These are phyloP conservation scores for Tauraco hartlaubi DNA, from an alignment of 2,797 vertebrate genomes.

Conservation along the genomic window DNA sequence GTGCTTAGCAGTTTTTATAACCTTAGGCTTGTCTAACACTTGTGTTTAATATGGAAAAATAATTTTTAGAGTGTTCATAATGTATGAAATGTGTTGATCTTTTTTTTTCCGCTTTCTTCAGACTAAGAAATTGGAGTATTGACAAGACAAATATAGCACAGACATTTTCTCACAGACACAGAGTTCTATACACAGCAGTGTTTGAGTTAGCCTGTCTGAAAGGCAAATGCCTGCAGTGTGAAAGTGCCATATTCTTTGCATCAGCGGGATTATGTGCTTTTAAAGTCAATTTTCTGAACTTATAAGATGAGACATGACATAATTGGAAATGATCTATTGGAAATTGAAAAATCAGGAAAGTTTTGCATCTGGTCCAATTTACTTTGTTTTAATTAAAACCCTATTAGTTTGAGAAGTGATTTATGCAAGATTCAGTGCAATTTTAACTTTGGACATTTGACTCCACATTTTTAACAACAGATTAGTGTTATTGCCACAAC, in stretches of 20 bases:
- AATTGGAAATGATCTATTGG: neutral
- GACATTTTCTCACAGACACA: neutral
- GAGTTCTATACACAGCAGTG: neutral
- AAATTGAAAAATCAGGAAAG: neutral
- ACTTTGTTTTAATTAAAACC: neutral
- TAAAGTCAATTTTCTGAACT: neutral
- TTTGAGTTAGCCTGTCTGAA: neutral
- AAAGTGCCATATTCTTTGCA: neutral
- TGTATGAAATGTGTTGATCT: neutral
- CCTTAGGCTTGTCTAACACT: neutral
- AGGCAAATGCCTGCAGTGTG: neutral
- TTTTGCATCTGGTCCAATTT: neutral
- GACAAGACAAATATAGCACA: neutral
- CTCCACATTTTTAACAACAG: neutral
- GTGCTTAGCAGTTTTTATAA: neutral
- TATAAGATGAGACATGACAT: neutral
- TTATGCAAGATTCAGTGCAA: neutral
- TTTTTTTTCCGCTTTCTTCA: neutral
- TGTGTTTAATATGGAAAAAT: neutral
- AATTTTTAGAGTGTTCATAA: neutral
- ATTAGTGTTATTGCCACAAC: neutral
- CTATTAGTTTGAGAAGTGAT: neutral
- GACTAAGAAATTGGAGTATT: neutral
- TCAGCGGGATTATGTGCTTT: neutral
- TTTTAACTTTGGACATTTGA: constrained; percentile 7